Conservation (phyloP, 2,888 invertebrate genomes). For the Leistus spinibarbis region DNA sequence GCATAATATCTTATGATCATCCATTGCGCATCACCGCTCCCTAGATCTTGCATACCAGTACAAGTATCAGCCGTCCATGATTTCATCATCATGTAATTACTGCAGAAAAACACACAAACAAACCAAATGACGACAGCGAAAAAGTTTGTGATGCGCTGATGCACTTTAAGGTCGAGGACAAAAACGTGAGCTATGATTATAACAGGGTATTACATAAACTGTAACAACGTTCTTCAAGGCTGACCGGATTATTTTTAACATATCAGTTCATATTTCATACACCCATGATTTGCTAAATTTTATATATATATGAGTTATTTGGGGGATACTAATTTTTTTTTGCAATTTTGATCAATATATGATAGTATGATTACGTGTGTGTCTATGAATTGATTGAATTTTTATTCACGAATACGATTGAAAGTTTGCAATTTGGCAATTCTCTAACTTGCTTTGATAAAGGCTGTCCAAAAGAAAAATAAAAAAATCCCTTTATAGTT, state of each 20-base stretch:
- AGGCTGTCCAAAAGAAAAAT: no score
- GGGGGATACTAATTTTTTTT: no score
- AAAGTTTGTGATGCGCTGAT: slow-evolving; percentile 8
- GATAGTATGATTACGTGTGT: no score
- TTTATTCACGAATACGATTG: no score
- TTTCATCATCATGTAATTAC: slow-evolving; percentile 4
- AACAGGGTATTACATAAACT: slow-evolving; percentile 18
- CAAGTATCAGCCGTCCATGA: not conserved
- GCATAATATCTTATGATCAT: not conserved
- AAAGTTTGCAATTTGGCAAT: no score
- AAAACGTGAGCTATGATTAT: not conserved
- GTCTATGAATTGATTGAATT: no score
- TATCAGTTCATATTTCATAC: not conserved
- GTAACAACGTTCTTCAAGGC: slow-evolving; percentile 11
- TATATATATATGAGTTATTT: no score
- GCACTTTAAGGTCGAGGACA: slow-evolving; percentile 7
- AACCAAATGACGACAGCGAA: not conserved
- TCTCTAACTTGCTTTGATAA: no score
- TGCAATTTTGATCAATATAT: no score
- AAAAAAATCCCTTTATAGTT: no score
- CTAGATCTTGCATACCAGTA: not conserved
- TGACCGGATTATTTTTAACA: not conserved
- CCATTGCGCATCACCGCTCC: not conserved
- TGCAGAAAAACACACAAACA: not conserved
- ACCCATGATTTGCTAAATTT: not conserved